phyloP scores from a whole-genome alignment of 2,113 vertebrate species.

The Strigops habroptila region DNA sequence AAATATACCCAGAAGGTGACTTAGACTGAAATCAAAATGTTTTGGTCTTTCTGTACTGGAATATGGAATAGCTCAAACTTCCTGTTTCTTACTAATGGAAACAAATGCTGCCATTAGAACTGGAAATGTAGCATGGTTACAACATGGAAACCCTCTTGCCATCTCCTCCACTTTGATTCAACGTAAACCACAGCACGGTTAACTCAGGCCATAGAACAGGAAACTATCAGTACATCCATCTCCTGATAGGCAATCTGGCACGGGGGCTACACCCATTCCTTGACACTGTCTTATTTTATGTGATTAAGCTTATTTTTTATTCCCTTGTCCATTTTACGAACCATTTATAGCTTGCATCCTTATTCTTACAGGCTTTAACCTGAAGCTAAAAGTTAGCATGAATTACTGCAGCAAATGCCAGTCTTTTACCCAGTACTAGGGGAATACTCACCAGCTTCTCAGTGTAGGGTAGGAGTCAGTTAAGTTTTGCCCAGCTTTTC shows the following conservation, averaged over 20 bases:
- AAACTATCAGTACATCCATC: not conserved
- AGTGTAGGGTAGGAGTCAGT: too few relatives aligned
- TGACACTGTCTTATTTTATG: not conserved
- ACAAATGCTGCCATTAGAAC: conserved; percentile 3
- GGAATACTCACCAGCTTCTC: not conserved
- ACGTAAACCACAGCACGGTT: not conserved
- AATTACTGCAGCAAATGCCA: not conserved
- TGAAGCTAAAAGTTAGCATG: not conserved
- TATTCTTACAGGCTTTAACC: not conserved
- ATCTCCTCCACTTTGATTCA: not conserved
- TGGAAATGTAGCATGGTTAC: not conserved
- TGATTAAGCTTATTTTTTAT: not conserved
- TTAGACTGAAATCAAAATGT: not conserved
- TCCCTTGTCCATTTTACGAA: not conserved
- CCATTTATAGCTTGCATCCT: not conserved
- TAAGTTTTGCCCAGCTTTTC: not conserved
- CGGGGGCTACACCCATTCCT: not conserved
- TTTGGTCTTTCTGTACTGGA: not conserved
- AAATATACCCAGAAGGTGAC: not conserved
- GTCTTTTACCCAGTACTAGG: not conserved
- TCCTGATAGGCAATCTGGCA: not conserved
- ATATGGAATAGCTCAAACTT: not conserved
- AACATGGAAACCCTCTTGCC: not conserved
- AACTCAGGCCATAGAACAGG: not conserved
- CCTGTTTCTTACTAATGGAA: not conserved